Base-by-base conservation (phyloP, 2,113 vertebrate genomes). In the Nerophis lumbriciformis region DNA sequence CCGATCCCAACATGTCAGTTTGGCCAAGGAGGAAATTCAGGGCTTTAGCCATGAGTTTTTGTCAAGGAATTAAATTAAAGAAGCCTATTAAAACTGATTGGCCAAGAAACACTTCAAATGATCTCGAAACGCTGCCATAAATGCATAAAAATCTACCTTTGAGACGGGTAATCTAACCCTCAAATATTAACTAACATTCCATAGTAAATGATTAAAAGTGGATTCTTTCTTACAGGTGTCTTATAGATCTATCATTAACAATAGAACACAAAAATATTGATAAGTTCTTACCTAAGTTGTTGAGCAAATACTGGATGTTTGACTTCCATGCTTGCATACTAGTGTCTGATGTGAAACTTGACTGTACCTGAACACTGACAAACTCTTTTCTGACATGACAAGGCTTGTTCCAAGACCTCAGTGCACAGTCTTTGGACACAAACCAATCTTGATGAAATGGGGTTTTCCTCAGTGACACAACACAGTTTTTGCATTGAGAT, bases 1-100 rank as follows among this genome's bases (percentile, higher is more conserved):
- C 91, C 88, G 88, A 90, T 87, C 66, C 60, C 80, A 69, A 81
- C 84, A 90, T 89, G 90, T 91, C 85, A 91, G 82, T 80, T 80
- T 75, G 81, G 72, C 79, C 80, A 73, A 85, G 84, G 85, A 83
- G 69, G 73, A 68, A 77, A 77, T 16, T 55, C 65, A 48, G 35
- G 63, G 76, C 77, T 79, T 77, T 48, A 68, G 70, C 74, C 67
- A 60, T 51, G 47, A 75, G 61, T 77, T 73, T 73, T 14, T 63
- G 53, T 77, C 76, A 63, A 78, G 67, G 73, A 76, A 82, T 48
- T 56, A 73, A 81, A 80, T 73, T 55, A 80, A 80, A 74, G 53
- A 76, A 73, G 35, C 49, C 64, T 37, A 61, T 76, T 82, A 81
- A 77, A 83, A 61, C 42, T 53, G 37, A 73, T 76, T 73, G 69